Evolutionary conservation across 1,140 invertebrate species (phyloP).

Genomic region (Phymastichus coffea): DNA sequence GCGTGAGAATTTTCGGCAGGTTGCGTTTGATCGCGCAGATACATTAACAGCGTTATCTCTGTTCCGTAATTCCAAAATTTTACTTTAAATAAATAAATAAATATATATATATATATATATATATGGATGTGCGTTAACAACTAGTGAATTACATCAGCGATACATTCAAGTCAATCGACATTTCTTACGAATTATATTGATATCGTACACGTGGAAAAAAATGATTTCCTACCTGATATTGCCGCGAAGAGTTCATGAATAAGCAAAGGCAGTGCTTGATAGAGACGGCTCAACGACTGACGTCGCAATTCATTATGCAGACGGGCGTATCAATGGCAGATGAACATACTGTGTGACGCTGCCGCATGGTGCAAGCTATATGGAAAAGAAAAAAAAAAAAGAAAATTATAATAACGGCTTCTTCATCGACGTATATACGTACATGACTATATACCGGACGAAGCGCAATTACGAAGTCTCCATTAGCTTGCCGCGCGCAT

Average conservation of each 20-base stretch:
- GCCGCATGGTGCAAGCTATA: no score
- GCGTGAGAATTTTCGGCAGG: no score
- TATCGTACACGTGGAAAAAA: neutral
- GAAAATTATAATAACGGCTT: conserved; percentile 3
- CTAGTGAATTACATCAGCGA: no score
- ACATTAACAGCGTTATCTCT: no score
- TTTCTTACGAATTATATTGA: neutral
- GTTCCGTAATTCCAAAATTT: no score
- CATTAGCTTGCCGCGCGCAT: neutral
- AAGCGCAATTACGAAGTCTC: conserved; percentile 10
- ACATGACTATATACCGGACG: neutral
- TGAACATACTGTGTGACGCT: neutral
- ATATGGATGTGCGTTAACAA: no score
- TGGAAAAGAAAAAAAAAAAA: neutral
- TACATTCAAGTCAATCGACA: no score
- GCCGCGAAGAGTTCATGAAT: neutral
- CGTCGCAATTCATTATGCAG: conserved; percentile 7
- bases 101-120: no score
- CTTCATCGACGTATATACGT: neutral
- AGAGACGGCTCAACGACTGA: neutral
- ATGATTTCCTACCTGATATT: neutral
- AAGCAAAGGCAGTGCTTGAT: neutral
- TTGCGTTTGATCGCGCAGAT: no score
- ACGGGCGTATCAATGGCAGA: neutral
- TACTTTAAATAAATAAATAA: no score